Evolutionary conservation across 1,140 invertebrate genomes (phyloP), one percentile per base, ranked within the genome.

Genomic region (Procambarus virginalis): DNA sequence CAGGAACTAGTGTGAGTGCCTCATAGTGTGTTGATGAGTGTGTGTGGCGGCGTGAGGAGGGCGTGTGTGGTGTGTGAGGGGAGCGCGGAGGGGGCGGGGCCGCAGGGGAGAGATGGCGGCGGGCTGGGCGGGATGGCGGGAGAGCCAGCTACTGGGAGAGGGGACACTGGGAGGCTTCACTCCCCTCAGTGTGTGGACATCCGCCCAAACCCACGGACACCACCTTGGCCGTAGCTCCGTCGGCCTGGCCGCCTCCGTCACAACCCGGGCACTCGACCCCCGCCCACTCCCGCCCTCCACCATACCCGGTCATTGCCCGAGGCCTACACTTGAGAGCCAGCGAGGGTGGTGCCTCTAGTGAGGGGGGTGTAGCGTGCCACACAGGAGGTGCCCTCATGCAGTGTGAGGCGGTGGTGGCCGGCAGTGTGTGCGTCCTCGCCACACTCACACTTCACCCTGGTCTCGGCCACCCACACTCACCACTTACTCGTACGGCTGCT

Each of bases 151-250:
- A 48, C 22, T 80, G 73, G 76, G 79, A 89, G 86, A 49, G 76
- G 76, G 20, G 58, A 55, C 17, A 45, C 58, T 22, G 60, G 77
- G 75, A 58, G 75, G 84, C 51, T 10, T 45, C 22, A 17, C 45
- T 86, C 77, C 77, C 85, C 76, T 86, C 85, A 86, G 85, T 86
- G 85, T 86, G 85, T 79, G 85, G 58, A 79, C 76, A 83, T 83
- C 81, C 77, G 60, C 77, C 73, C 51, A 80, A 75, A 79, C 76
- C 12, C 45, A n/a, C 58, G 68, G 64, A 48, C n/a, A 64, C 70
- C 68, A 10, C 64, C 48, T 20, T 6, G 17, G 22, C n/a, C n/a
- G n/a, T n/a, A n/a, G n/a, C 34, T 34, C 45, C 22, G 64, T 45
- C 45, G 60, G 22, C 34, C 46, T 34, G 46, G 5, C n/a, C 68